Evolutionary conservation across 2,113 vertebrate species (phyloP).

Genomic region (Acanthisitta chloris): DNA sequence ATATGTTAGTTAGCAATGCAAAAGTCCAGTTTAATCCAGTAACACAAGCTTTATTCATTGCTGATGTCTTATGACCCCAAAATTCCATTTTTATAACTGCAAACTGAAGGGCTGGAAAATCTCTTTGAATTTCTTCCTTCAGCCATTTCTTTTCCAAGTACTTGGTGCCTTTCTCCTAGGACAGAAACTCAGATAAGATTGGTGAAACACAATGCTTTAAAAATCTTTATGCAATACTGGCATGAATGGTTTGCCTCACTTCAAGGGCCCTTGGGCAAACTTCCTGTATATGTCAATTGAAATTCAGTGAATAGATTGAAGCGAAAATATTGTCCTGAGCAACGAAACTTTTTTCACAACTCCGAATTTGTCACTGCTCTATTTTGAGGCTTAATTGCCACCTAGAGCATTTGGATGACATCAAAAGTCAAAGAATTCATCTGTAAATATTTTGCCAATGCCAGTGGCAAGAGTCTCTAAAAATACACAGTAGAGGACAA

Average conservation of each 20-base stretch:
- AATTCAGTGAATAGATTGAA: slow-evolving; percentile 21
- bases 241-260: background rate
- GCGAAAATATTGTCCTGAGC: background rate
- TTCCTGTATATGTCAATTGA: slow-evolving; percentile 9
- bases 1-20: background rate
- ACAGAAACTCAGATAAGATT: background rate
- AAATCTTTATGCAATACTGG: background rate
- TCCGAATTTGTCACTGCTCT: background rate
- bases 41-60: background rate
- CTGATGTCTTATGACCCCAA: background rate
- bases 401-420: slow-evolving; percentile 51
- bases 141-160: background rate
- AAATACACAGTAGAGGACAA: slow-evolving; percentile 46
- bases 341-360: slow-evolving; percentile 3
- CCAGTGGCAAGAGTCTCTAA: slow-evolving; percentile 29
- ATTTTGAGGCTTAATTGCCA: slow-evolving; percentile 48
- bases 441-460: slow-evolving; percentile 42
- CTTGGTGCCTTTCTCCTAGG: background rate
- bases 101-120: background rate
- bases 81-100: background rate
- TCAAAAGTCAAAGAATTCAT: slow-evolving; percentile 39
- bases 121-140: background rate
- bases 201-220: background rate
- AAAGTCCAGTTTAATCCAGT: background rate
- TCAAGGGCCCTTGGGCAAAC: background rate